Base-by-base conservation (phyloP, 2,797 vertebrate genomes). In the Phalloptychus januarius region DNA sequence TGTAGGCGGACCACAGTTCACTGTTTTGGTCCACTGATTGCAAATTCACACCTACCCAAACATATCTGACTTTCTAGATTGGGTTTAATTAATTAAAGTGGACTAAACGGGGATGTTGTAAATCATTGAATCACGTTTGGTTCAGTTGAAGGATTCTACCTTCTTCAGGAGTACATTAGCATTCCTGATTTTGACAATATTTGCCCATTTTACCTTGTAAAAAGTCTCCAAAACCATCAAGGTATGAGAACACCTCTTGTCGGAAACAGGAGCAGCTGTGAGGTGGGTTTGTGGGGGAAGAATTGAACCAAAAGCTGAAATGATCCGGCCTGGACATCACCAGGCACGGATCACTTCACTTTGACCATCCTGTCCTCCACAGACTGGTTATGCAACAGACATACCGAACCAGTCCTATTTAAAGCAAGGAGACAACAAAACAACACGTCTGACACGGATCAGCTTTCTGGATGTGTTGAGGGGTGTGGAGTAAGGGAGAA, bases 321-420 rank as follows among this genome's bases (percentile, higher is more conserved):
- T 11, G 54, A 88, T 76, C 76, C 48, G 80, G 88, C 85, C 61
- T 71, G 78, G 79, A 86, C 79, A 83, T 44, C 76, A 69, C 23
- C 63, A 33, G 31, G 65, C 0, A 11, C 46, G 58, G 74, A 73
- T 76, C 79, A 80, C 20, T 80, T 89, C 82, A 89, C 82, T 82
- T 81, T 77, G 50, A 84, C 10, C 73, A 7, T 52, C 45, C 72
- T 44, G 4, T 75, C 67, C 70, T 65, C 78, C 70, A 63, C 58
- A 36, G 28, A 7, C 65, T 13, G 31, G 72, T 93, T 89, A 90
- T 25, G 85, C 77, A 92, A 89, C 75, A 67, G 71, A 79, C 82
- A 67, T 63, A 71, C 75, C 74, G 70, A 76, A 78, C 50, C 70
- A 23, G 61, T 78, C 78, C 88, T 81, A 81, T 89, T 89, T 86